Evolutionary conservation across 2,888 invertebrate genomes (phyloP).

Genomic region (Cataglyphis livida): DNA sequence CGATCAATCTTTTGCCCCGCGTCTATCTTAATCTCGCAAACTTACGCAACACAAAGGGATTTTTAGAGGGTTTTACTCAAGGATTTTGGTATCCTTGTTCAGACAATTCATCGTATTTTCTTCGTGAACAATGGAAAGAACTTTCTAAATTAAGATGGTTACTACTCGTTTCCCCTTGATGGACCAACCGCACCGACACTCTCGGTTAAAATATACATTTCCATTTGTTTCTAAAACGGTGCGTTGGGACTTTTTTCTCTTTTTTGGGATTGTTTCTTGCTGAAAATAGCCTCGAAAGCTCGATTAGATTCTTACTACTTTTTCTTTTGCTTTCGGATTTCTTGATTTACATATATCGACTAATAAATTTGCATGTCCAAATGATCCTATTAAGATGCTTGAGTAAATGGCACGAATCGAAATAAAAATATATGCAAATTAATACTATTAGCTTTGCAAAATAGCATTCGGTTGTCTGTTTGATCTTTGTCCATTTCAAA

Average conservation of each 20-base stretch:
- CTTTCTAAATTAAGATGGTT: conserved; percentile 20
- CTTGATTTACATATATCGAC: neutral
- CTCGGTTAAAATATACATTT: conserved; percentile 28
- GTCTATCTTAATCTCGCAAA: conserved; percentile 15
- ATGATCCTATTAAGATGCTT: neutral
- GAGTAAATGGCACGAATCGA: conserved; percentile 9
- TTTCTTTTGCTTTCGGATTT: neutral
- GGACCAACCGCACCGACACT: conserved; percentile 15
- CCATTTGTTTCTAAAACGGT: conserved; percentile 16
- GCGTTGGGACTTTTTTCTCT: neutral
- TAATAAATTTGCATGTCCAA: neutral
- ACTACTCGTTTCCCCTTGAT: conserved; percentile 25
- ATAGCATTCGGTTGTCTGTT: conserved; percentile 29
- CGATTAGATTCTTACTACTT: neutral
- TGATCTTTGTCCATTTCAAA: conserved; percentile 18
- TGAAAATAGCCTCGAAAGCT: neutral
- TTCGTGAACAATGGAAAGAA: neutral
- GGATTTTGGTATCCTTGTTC: neutral
- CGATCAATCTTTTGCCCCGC: neutral
- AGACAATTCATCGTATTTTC: neutral
- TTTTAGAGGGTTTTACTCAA: neutral
- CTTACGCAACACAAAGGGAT: neutral
- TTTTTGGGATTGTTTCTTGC: neutral
- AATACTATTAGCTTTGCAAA: conserved; percentile 6
- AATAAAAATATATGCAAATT: conserved; percentile 14